Evolutionary conservation across 2,888 invertebrate genomes (phyloP), one percentile per base, ranked within the genome.

Genomic region (Trichopoda pennipes): DNA sequence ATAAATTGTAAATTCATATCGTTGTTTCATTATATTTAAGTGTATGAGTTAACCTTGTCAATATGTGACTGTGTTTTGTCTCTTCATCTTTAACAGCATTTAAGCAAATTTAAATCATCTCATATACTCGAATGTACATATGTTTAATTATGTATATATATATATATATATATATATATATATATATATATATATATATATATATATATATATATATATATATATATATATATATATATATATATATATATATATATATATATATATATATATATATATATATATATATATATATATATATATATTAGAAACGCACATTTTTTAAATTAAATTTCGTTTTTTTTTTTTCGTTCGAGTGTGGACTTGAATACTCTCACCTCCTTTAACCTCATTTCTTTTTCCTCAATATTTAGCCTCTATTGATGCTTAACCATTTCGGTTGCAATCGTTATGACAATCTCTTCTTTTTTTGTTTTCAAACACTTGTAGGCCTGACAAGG

Each of bases 401-500:
- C 63, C 73, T 28, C 12, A 9, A 32, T 32, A 19, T 16, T 23
- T 28, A 56, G 17, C 12, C 17, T 56, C 28, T 38, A 1, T 66
- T 38, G 1, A 8, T 68, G 38, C 42, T 16, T 49, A 21, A 35
- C 14, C 28, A 14, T 28, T 68, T 16, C 53, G n/a, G 16, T 42
- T 38, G 12, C 38, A 51, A 60, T 61, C n/a, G 14, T 38, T 72
- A 42, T 72, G 51, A 16, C 35, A 51, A 53, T 9, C 21, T 49
- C 21, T 38, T 70, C 56, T 69, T 21, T 58, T 16, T 21, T n/a
- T n/a, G 9, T 21, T 53, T 23, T 47, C 28, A 47, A 56, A 64
- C 35, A 47, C 38, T 51, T 66, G 2, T 72, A 60, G 80, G 75
- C 80, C 75, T 80, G 75, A 66, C 80, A 75, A 75, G 80, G 80